phyloP scores from a whole-genome alignment of 2,888 invertebrate species.

The Strigamia transsilvanica region DNA sequence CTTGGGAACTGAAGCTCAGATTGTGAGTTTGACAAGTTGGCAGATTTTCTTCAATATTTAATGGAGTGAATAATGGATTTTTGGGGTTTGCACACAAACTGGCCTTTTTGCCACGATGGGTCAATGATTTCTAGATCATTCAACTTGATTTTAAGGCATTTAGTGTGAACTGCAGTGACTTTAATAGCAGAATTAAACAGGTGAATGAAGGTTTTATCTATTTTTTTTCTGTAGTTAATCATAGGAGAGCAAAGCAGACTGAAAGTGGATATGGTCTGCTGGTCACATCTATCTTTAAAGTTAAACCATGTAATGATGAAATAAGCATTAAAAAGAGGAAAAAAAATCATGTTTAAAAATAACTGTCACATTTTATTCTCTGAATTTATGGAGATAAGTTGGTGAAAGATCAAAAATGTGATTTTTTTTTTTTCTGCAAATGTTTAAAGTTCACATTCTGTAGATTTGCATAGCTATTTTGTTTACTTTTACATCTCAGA shows the following conservation, averaged over 20 bases:
- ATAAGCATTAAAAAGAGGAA: too few relatives aligned
- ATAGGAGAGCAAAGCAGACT: not conserved
- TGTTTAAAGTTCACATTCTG: too few relatives aligned
- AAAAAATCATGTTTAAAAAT: too few relatives aligned
- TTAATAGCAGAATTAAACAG: slow-evolving; percentile 35
- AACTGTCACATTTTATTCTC: too few relatives aligned
- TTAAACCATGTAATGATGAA: too few relatives aligned
- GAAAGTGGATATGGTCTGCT: not conserved
- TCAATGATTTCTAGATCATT: slow-evolving; percentile 45
- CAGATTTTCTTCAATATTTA: slow-evolving; percentile 1
- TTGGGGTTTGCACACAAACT: not conserved
- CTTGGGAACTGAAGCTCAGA: not conserved
- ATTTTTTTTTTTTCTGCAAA: too few relatives aligned
- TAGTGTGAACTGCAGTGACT: slow-evolving; percentile 27
- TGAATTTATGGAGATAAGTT: too few relatives aligned
- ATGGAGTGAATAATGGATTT: not conserved
- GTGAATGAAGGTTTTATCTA: slow-evolving; percentile 14
- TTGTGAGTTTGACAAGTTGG: not conserved
- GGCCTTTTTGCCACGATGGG: slow-evolving; percentile 8
- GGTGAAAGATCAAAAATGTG: too few relatives aligned
- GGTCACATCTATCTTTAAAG: too few relatives aligned
- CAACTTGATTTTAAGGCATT: slow-evolving; percentile 38
- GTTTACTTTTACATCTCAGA: not conserved
- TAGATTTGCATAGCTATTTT: not conserved
- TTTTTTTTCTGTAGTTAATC: not conserved